Evolutionary conservation across 2,888 invertebrate species (phyloP).

Genomic region (Trypoxylon attenuatum): DNA sequence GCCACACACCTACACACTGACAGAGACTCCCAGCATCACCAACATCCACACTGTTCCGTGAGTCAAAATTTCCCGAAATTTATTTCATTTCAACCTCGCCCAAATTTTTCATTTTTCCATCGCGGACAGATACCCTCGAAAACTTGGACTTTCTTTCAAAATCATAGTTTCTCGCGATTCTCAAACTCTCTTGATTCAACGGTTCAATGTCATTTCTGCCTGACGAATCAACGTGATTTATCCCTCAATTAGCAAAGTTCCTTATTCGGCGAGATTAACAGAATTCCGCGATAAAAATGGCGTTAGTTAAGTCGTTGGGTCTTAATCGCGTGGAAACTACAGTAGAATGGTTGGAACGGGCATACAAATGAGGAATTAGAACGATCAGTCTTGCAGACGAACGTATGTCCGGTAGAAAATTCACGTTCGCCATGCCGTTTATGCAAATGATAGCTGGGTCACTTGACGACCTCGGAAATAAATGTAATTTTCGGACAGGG

Average conservation of each 20-base stretch:
- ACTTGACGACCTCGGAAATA: not conserved
- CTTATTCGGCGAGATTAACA: not conserved
- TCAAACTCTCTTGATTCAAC: not conserved
- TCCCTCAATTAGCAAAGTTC: not conserved
- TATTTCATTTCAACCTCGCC: conserved; percentile 19
- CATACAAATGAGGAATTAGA: not conserved
- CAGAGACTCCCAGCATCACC: conserved; percentile 16
- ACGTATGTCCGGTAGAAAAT: not conserved
- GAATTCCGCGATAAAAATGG: not conserved
- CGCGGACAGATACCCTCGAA: not conserved
- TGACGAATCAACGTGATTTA: not conserved
- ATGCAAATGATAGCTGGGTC: not conserved
- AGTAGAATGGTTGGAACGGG: not conserved
- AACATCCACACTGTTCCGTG: conserved; percentile 18
- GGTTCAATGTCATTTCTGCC: too few relatives aligned
- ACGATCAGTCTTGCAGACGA: not conserved
- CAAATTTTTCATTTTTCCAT: not conserved
- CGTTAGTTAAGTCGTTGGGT: not conserved
- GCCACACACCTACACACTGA: conserved; percentile 32
- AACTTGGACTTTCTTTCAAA: not conserved
- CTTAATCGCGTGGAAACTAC: not conserved
- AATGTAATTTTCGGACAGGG: not conserved
- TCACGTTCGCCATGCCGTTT: not conserved
- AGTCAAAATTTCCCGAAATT: conserved; percentile 47
- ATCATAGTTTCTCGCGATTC: not conserved